Percentiles rank a stretch among this genome's conserved stretches.
These are phyloP conservation scores for Dendronephthya gigantea DNA, from an alignment of 64 coral and sea anemone genomes.

Conservation along the genomic window DNA sequence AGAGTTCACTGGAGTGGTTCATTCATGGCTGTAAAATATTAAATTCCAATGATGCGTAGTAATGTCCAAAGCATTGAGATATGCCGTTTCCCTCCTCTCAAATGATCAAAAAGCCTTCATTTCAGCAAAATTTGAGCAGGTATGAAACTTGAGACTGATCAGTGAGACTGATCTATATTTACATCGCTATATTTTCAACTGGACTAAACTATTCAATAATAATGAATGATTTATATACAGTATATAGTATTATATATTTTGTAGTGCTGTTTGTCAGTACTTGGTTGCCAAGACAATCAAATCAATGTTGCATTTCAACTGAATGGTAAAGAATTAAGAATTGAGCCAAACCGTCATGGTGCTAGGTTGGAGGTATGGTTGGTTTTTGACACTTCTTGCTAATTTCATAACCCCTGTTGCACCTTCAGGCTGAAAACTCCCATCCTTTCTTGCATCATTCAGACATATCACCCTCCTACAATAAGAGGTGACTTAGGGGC, in stretches of 20 bases:
- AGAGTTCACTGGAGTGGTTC: too few relatives aligned
- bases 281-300: conserved; percentile 37
- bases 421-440: background rate
- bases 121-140: background rate
- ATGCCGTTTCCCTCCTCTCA: background rate
- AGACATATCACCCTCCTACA: conserved; percentile 47
- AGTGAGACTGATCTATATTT: background rate
- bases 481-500: too few relatives aligned
- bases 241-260: background rate
- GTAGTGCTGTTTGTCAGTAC: conserved; percentile 41
- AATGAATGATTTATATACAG: too few relatives aligned
- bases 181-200: too few relatives aligned
- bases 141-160: background rate
- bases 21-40: too few relatives aligned
- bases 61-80: background rate
- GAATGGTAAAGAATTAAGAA: conserved; percentile 21
- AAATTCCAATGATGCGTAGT: background rate
- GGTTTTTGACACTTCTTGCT: background rate
- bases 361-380: conserved; percentile 34
- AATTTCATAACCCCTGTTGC: too few relatives aligned
- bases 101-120: background rate
- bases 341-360: conserved; percentile 34
- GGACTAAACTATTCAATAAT: background rate
- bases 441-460: background rate
- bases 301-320: conserved; percentile 36